Evolutionary conservation across 2,797 vertebrate species (phyloP).

Genomic region (Harpagifer antarcticus): DNA sequence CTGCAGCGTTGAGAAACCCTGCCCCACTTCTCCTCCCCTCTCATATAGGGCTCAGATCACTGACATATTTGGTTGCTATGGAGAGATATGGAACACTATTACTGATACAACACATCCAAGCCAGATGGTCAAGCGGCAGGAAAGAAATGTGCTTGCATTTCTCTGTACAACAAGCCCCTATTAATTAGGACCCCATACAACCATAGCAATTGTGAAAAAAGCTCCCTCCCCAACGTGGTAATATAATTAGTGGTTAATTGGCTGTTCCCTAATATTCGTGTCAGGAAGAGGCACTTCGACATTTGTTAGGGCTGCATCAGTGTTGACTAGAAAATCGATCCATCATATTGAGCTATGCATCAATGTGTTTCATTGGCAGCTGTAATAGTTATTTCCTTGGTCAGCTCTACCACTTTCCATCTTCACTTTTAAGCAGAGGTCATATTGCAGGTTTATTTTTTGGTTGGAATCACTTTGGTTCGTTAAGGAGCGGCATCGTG

Average conservation of each 20-base stretch:
- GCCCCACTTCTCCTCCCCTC: constrained; percentile 56
- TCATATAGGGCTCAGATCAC: constrained; percentile 59
- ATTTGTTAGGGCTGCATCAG: constrained; percentile 18
- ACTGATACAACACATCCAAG: constrained; percentile 38
- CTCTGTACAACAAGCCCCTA: constrained; percentile 39
- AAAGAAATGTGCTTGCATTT: constrained; percentile 34
- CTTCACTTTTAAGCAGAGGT: neutral
- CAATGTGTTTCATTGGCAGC: constrained; percentile 14
- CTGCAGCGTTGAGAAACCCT: constrained; percentile 45
- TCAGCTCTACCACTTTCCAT: neutral
- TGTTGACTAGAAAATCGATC: constrained; percentile 11
- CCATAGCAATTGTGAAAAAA: constrained; percentile 26
- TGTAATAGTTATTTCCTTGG: neutral
- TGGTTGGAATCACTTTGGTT: neutral
- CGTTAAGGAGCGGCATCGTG: neutral
- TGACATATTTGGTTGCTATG: constrained; percentile 59
- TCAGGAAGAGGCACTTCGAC: constrained; percentile 17
- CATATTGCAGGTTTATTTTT: neutral
- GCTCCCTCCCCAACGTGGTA: constrained; percentile 2
- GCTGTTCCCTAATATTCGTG: constrained; percentile 9
- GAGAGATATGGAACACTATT: constrained; percentile 52
- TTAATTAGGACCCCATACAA: constrained; percentile 39
- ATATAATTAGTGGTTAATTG: constrained; percentile 41
- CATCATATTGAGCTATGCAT: neutral
- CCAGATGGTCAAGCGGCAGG: constrained; percentile 63